Evolutionary conservation across 2,797 vertebrate genomes (phyloP).

Genomic region (Chiroxiphia lanceolata): DNA sequence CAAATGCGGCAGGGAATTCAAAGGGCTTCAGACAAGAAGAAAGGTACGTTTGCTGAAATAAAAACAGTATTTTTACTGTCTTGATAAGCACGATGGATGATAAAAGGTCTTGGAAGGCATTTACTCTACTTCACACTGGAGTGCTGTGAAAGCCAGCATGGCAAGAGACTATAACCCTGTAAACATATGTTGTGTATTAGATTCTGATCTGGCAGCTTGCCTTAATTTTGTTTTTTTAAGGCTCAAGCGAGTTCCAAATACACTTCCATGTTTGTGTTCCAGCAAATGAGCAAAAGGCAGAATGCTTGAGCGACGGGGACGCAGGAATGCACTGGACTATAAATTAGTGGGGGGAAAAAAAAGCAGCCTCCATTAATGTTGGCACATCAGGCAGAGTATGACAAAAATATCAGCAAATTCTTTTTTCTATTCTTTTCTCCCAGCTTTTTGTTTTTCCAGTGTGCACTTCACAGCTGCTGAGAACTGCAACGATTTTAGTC

Average conservation of each 20-base stretch:
- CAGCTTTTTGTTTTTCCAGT: neutral
- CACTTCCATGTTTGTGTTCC: constrained; percentile 56
- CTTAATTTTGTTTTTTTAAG: constrained; percentile 59
- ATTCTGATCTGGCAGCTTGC: constrained; percentile 71
- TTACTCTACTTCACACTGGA: constrained; percentile 52
- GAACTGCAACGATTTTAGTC: neutral
- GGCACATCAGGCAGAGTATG: neutral
- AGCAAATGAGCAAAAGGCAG: constrained; percentile 32
- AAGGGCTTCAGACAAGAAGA: constrained; percentile 33
- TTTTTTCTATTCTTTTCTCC: neutral
- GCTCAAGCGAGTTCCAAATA: constrained; percentile 44
- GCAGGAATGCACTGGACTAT: neutral
- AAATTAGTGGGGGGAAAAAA: neutral
- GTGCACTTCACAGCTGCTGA: neutral
- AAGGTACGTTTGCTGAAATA: constrained; percentile 37
- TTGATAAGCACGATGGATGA: constrained; percentile 48
- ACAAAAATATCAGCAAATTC: constrained; percentile 23
- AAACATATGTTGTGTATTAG: constrained; percentile 70
- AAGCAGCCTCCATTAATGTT: neutral
- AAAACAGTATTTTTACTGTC: neutral
- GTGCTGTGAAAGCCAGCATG: constrained; percentile 50
- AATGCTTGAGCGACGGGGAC: neutral
- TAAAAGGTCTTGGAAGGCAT: constrained; percentile 58
- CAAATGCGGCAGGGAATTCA: neutral
- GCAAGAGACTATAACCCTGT: constrained; percentile 37